Evolutionary conservation across 2,888 invertebrate genomes (phyloP).

Genomic region (Adela reaumurella): DNA sequence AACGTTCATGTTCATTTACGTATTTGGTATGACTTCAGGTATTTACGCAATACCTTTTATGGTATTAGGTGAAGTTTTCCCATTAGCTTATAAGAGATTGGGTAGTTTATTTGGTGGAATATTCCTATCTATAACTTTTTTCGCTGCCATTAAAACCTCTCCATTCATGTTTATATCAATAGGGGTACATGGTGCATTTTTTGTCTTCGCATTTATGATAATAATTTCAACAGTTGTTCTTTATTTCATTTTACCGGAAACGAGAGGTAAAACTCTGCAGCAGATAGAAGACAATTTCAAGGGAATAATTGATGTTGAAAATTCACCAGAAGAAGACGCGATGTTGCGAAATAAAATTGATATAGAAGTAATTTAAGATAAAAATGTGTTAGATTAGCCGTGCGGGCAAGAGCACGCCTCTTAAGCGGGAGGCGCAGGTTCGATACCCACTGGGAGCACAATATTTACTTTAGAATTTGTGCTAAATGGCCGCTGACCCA

Average conservation of each 20-base stretch:
- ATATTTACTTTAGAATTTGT: no score
- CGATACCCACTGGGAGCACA: no score
- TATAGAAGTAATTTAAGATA: no score
- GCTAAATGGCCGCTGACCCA: no score
- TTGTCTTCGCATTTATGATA: slow-evolving; percentile 54
- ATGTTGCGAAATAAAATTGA: no score
- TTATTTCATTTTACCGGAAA: slow-evolving; percentile 62
- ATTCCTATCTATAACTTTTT: slow-evolving; percentile 60
- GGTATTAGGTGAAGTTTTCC: slow-evolving; percentile 68
- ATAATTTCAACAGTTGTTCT: slow-evolving; percentile 55
- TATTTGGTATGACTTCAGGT: slow-evolving; percentile 57
- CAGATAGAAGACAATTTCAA: slow-evolving; percentile 62
- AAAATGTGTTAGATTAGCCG: no score
- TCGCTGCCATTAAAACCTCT: slow-evolving; percentile 63
- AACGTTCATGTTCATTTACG: slow-evolving; percentile 50
- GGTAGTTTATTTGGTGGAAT: slow-evolving; percentile 65
- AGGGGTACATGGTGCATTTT: slow-evolving; percentile 58
- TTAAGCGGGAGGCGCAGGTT: no score
- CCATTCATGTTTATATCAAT: slow-evolving; percentile 51
- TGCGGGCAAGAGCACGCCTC: no score
- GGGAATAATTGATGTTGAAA: slow-evolving; percentile 10
- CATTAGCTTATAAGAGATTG: slow-evolving; percentile 57
- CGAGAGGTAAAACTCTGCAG: slow-evolving; percentile 62
- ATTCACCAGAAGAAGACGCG: no score
- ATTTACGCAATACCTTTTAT: slow-evolving; percentile 68